Evolutionary conservation across 2,113 vertebrate genomes (phyloP).

Genomic region (Elanus axillaris): DNA sequence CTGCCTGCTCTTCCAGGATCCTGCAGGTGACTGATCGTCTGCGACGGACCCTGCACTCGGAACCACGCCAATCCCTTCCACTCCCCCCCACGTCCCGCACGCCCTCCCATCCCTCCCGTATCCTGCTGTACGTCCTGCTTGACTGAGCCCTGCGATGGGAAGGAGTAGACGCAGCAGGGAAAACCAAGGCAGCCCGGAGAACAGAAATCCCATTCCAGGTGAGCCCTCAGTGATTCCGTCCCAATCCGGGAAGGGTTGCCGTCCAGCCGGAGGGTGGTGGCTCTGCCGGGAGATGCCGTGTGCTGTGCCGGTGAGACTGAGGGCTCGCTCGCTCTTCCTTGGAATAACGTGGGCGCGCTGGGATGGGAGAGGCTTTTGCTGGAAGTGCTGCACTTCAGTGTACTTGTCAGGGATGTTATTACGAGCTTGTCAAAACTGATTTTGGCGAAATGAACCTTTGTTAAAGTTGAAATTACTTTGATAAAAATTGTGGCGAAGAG

Average conservation of each 20-base stretch:
- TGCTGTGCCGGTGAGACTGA: background rate
- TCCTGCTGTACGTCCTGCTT: background rate
- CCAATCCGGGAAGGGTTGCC: background rate
- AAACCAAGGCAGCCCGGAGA: background rate
- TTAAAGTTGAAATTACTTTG: background rate
- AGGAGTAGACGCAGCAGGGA: background rate
- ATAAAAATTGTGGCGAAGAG: background rate
- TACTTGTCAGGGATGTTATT: background rate
- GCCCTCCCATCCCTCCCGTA: background rate
- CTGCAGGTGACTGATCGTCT: background rate
- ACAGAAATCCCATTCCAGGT: background rate
- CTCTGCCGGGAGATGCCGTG: background rate
- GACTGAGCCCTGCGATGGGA: background rate
- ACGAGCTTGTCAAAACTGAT: background rate
- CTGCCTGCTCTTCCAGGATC: background rate
- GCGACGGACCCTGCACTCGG: background rate
- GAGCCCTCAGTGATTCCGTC: background rate
- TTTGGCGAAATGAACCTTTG: background rate
- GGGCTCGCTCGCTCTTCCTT: fast-evolving
- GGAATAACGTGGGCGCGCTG: background rate
- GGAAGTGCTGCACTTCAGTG: background rate
- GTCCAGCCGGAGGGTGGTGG: background rate
- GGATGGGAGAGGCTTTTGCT: background rate
- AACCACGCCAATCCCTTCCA: background rate
- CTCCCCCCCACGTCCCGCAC: background rate